A percentile compares a stretch with the other conserved stretches of the same genome.
Conservation (phyloP, 1,140 invertebrate species). For the Parasteatoda tepidariorum region DNA sequence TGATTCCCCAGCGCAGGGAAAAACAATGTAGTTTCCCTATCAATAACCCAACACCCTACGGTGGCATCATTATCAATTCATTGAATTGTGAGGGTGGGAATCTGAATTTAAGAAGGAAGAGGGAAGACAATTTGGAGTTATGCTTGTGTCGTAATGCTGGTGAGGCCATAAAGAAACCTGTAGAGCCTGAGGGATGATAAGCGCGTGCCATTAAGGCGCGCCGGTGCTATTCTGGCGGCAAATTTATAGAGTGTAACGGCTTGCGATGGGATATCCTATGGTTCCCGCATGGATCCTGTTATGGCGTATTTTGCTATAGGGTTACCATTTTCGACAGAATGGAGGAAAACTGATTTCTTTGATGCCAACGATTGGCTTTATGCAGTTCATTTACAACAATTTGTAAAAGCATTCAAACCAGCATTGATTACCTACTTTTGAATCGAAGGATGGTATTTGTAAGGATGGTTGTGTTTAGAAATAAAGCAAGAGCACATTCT, state of each 20-base stretch:
- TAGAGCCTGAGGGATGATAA: slow-evolving; percentile 55
- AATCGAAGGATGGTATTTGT: too few species aligned
- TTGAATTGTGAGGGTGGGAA: not conserved
- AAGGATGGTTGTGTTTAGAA: too few species aligned
- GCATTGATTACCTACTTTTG: too few species aligned
- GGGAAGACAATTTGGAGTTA: not conserved
- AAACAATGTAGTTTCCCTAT: too few species aligned
- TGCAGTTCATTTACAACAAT: too few species aligned
- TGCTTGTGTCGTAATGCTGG: not conserved
- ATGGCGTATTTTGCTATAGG: slow-evolving; percentile 45
- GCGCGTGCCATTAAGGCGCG: slow-evolving; percentile 44
- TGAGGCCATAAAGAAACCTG: slow-evolving; percentile 52
- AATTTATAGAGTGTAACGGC: slow-evolving; percentile 61
- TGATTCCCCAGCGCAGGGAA: too few species aligned
- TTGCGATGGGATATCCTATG: slow-evolving; percentile 46
- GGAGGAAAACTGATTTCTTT: not conserved
- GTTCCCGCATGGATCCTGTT: slow-evolving; percentile 34
- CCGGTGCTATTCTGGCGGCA: slow-evolving; percentile 48
- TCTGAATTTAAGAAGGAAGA: not conserved
- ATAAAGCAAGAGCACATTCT: too few species aligned
- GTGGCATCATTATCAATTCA: not conserved
- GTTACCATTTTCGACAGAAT: slow-evolving; percentile 40
- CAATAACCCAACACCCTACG: too few species aligned
- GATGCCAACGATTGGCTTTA: not conserved
- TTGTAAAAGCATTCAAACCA: too few species aligned